Conservation (phyloP, 2,888 invertebrate genomes). For the Dysmachus trigonus region DNA sequence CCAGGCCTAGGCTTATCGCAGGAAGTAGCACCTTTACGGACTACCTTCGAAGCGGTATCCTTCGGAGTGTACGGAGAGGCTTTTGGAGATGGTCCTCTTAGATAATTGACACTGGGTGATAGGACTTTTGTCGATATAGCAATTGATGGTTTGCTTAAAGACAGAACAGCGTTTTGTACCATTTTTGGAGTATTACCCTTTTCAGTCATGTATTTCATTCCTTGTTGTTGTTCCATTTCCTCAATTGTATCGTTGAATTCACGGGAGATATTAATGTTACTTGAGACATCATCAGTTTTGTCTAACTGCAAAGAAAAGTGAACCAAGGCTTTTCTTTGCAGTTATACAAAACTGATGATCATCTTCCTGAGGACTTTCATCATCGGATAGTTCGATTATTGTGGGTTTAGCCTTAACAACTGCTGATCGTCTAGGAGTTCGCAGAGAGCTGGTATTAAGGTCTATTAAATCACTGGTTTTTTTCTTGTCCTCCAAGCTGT, state of each 20-base stretch:
- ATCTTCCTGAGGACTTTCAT: slow-evolving; percentile 49
- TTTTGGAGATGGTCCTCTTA: slow-evolving; percentile 25
- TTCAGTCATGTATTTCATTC: slow-evolving; percentile 57
- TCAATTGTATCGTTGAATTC: slow-evolving; percentile 65
- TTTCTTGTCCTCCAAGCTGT: slow-evolving; percentile 23
- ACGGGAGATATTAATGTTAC: slow-evolving; percentile 38
- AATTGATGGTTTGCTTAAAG: slow-evolving; percentile 11
- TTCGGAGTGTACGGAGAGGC: background rate
- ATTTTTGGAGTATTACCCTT: slow-evolving; percentile 21
- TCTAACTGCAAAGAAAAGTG: slow-evolving; percentile 32
- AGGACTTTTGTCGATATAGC: background rate
- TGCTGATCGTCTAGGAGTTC: background rate
- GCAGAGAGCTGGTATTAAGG: slow-evolving; percentile 50
- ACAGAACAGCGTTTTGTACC: background rate
- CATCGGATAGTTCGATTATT: slow-evolving; percentile 51
- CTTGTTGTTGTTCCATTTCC: slow-evolving; percentile 63
- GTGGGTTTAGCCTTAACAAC: background rate
- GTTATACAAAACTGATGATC: no score
- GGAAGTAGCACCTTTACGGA: background rate
- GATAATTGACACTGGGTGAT: background rate
- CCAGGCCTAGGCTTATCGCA: background rate
- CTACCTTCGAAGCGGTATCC: background rate
- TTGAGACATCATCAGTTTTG: background rate
- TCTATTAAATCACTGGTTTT: slow-evolving; percentile 26
- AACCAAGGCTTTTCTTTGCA: no score